These are phyloP conservation scores for Hirudinaria manillensis DNA, from an alignment of 2,888 invertebrate species.

Conservation along the genomic window DNA sequence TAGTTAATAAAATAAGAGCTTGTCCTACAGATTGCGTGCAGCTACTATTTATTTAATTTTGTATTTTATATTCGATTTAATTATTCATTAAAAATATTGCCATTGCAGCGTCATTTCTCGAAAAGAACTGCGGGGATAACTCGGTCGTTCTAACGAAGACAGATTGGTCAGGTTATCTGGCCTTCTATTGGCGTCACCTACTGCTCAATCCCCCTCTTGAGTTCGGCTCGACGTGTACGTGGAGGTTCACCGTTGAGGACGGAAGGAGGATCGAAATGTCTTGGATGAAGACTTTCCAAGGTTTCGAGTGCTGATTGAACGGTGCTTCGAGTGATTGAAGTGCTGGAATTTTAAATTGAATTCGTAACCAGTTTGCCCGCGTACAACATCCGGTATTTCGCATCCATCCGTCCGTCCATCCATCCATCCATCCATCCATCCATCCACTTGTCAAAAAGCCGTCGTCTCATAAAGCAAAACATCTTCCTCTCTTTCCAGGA, in stretches of 20 bases:
- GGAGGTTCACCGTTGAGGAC: conserved; percentile 20
- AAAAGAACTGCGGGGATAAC: neutral
- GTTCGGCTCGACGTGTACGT: conserved; percentile 6
- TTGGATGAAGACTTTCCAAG: conserved; percentile 15
- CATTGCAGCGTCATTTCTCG: neutral
- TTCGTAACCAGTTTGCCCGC: neutral
- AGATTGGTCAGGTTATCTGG: conserved; percentile 13
- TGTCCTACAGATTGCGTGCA: neutral
- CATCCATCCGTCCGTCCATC: neutral
- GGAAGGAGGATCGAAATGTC: conserved; percentile 27
- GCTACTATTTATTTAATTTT: neutral
- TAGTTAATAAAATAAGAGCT: neutral
- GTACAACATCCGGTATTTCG: neutral
- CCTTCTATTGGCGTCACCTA: conserved; percentile 23
- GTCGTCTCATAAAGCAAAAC: neutral
- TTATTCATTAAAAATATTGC: neutral
- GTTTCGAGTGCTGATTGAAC: conserved; percentile 1
- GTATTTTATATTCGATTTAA: neutral
- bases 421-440: neutral
- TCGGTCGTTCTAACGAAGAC: neutral
- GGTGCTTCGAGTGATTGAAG: neutral
- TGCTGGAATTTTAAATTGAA: neutral
- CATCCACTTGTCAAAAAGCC: neutral
- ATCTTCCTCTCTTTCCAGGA: too few relatives aligned
- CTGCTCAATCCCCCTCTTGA: neutral